phyloP scores from a whole-genome alignment of 2,113 vertebrate genomes.

The Labeo rohita region DNA sequence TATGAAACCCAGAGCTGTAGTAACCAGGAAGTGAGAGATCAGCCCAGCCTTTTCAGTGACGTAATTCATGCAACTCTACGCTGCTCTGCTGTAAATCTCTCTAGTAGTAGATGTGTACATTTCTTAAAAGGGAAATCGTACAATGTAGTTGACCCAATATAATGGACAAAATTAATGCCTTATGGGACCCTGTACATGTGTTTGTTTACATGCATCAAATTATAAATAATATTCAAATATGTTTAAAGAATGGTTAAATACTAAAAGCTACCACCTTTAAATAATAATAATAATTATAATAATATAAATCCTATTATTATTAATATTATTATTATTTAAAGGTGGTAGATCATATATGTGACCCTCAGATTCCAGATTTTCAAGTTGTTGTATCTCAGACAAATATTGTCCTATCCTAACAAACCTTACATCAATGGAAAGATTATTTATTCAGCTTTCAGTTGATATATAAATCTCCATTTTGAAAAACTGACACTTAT shows the following conservation, averaged over 20 bases:
- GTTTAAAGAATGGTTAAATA: neutral
- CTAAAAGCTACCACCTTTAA: neutral
- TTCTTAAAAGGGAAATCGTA: neutral
- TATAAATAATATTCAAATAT: neutral
- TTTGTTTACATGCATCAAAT: neutral
- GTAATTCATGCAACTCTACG: neutral
- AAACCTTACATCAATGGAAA: too few species aligned
- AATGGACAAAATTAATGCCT: neutral
- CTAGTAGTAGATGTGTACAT: neutral
- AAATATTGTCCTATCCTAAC: too few species aligned
- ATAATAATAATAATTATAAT: neutral
- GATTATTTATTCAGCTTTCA: neutral
- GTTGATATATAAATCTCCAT: neutral
- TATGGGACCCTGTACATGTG: neutral
- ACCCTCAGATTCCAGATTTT: too few species aligned
- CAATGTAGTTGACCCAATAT: neutral
- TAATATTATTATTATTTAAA: too few species aligned
- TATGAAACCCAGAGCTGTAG: neutral
- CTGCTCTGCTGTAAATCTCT: neutral
- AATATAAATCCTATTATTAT: too few species aligned
- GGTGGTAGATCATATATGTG: too few species aligned
- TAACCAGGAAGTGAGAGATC: slow-evolving; percentile 30
- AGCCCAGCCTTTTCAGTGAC: slow-evolving; percentile 14
- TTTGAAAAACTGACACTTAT: slow-evolving; percentile 71
- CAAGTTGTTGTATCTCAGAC: too few species aligned